phyloP scores from a whole-genome alignment of 2,113 vertebrate genomes.

The Nycticorax nycticorax region DNA sequence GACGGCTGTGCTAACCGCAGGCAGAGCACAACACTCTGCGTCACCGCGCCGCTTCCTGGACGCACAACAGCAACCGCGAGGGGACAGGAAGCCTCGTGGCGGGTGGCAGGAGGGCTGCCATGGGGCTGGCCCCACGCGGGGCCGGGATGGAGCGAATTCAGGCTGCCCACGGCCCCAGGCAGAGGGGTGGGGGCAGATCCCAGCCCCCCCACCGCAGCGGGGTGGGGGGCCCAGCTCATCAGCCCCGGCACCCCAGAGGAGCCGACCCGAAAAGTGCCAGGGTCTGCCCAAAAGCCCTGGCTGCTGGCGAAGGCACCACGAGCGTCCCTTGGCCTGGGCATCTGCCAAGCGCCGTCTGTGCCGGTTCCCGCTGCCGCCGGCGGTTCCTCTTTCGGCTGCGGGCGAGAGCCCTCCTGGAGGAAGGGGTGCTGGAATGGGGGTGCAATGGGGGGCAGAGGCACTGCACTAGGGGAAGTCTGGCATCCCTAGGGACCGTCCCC shows the following conservation, averaged over 20 bases:
- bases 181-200: neutral
- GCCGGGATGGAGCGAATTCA: rapidly evolving
- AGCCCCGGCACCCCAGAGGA: neutral
- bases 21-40: neutral
- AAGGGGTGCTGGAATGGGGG: too few relatives aligned
- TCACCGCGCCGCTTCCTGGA: neutral
- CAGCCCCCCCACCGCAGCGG: neutral
- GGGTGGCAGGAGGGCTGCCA: neutral
- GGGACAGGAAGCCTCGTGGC: neutral
- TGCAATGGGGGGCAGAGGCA: neutral
- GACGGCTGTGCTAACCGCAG: neutral
- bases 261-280: rapidly evolving
- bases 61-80: neutral
- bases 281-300: neutral
- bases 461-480: neutral
- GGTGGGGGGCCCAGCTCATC: neutral
- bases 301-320: rapidly evolving
- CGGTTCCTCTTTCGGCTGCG: neutral
- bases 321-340: neutral
- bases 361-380: rapidly evolving
- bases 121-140: neutral
- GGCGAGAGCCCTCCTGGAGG: neutral
- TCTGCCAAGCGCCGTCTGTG: rapidly evolving
- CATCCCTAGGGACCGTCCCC: neutral
- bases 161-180: rapidly evolving